phyloP scores from a whole-genome alignment of 1,140 invertebrate species.

The Solenopsis fugax region DNA sequence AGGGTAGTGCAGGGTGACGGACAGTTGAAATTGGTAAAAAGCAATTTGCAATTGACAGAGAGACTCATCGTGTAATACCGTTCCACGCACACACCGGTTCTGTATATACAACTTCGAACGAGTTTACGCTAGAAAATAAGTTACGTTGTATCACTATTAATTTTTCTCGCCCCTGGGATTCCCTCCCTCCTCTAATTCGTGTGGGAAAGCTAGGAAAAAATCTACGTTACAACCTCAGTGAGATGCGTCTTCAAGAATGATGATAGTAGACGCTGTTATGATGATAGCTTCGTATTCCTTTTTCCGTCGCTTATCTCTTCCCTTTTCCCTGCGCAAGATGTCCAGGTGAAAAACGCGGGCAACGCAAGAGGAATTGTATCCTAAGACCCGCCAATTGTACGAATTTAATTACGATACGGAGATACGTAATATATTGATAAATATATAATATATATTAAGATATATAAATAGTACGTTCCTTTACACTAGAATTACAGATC shows the following conservation, averaged over 20 bases:
- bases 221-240: slow-evolving; percentile 44
- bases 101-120: slow-evolving; percentile 66
- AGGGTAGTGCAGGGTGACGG: slow-evolving; percentile 45
- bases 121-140: slow-evolving; percentile 64
- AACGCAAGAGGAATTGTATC: background rate
- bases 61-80: slow-evolving; percentile 45
- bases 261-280: background rate
- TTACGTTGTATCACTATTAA: slow-evolving; percentile 53
- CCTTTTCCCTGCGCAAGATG: background rate
- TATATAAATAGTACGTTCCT: slow-evolving; percentile 75
- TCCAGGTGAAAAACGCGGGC: slow-evolving; percentile 50
- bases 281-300: slow-evolving; percentile 1
- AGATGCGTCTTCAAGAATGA: background rate
- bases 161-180: background rate
- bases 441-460: slow-evolving; percentile 75
- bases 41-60: slow-evolving; percentile 73
- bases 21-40: slow-evolving; percentile 58
- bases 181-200: background rate
- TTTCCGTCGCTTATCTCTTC: background rate
- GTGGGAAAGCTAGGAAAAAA: slow-evolving; percentile 23
- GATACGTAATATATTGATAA: slow-evolving; percentile 76
- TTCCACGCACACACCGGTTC: slow-evolving; percentile 17
- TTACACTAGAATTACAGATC: slow-evolving; percentile 75
- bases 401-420: slow-evolving; percentile 39
- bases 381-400: background rate